Percentiles rank a stretch among this genome's conserved stretches.
These are phyloP conservation scores for Apoderus coryli DNA, from an alignment of 2,888 invertebrate species.

Conservation along the genomic window DNA sequence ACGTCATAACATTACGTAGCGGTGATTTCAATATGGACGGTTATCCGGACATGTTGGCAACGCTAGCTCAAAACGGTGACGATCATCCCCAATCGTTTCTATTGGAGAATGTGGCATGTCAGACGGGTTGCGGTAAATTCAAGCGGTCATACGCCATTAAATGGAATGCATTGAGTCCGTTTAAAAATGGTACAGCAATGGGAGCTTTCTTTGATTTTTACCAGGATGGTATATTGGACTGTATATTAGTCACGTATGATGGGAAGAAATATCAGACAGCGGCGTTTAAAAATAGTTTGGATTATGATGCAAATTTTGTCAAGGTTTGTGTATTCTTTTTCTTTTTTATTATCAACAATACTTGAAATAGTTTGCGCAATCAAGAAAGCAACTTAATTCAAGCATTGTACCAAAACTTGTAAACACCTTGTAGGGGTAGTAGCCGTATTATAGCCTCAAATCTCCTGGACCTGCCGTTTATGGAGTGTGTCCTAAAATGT, in stretches of 20 bases:
- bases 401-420: too few species aligned
- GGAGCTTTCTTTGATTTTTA: conserved; percentile 88
- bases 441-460: too few species aligned
- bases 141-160: conserved; percentile 61
- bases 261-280: conserved; percentile 44
- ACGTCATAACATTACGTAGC: conserved; percentile 66
- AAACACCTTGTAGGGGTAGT: too few species aligned
- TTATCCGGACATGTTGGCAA: conserved; percentile 79
- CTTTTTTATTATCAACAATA: too few species aligned
- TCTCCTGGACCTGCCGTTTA: too few species aligned
- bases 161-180: conserved; percentile 60
- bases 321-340: too few species aligned
- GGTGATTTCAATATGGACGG: conserved; percentile 96
- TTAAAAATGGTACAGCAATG: conserved; percentile 60
- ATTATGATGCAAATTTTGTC: conserved; percentile 90
- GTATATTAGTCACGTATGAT: conserved; percentile 46
- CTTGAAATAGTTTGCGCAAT: too few species aligned
- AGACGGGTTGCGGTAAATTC: conserved; percentile 43
- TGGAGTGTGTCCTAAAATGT: too few species aligned
- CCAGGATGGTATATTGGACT: conserved; percentile 88
- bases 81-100: conserved; percentile 50
- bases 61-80: conserved; percentile 34
- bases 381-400: too few species aligned
- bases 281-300: conserved; percentile 75
- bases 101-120: conserved; percentile 65